Conservation (phyloP, 2,797 vertebrate genomes). For the Notolepis coatsorum region DNA sequence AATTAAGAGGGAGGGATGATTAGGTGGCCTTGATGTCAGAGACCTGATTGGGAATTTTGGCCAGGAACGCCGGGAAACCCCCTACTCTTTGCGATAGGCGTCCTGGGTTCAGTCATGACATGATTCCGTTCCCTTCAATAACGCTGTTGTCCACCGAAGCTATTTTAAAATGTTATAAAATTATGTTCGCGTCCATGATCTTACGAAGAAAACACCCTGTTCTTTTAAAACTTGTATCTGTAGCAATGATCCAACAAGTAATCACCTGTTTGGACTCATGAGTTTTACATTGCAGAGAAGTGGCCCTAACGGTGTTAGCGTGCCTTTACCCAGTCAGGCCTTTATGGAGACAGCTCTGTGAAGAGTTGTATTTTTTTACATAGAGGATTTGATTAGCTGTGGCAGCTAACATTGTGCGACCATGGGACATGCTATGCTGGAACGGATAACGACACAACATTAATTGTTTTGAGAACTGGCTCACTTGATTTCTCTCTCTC, state of each 20-base stretch:
- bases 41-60: too few species aligned
- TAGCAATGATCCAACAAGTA: too few species aligned
- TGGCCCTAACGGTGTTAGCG: not conserved
- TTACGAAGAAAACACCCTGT: too few species aligned
- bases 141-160: too few species aligned
- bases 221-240: not conserved
- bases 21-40: too few species aligned
- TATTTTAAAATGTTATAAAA: not conserved
- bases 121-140: too few species aligned
- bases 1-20: too few species aligned
- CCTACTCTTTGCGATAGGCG: too few species aligned
- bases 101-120: too few species aligned
- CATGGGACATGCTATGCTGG: constrained; percentile 26
- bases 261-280: not conserved
- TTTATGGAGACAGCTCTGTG: not conserved
- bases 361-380: too few species aligned
- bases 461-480: constrained; percentile 37
- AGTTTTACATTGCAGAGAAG: not conserved
- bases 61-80: too few species aligned
- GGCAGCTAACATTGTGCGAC: constrained; percentile 6
- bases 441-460: not conserved
- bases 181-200: not conserved
- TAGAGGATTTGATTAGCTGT: not conserved
- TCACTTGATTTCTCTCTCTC: constrained; percentile 2
- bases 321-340: not conserved